phyloP scores from a whole-genome alignment of 2,888 invertebrate species.

The Apamea epomidion region DNA sequence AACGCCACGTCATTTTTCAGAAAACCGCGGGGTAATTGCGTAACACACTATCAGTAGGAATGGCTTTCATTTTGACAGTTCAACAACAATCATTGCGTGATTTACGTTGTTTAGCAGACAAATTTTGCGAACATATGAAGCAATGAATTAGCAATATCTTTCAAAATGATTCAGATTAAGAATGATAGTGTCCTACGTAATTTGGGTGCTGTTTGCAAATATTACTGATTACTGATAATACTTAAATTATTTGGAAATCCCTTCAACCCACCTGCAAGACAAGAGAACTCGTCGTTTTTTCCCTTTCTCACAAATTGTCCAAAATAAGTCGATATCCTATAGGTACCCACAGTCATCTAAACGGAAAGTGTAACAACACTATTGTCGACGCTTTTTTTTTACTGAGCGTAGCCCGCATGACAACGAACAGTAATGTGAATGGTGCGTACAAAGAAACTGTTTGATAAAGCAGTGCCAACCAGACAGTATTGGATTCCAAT shows the following conservation, averaged over 20 bases:
- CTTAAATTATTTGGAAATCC: background rate
- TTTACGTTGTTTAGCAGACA: too few species aligned
- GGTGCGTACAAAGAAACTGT: conserved; percentile 23
- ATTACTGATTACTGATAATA: background rate
- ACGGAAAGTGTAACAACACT: background rate
- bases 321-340: background rate
- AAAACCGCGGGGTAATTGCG: background rate
- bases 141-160: too few species aligned
- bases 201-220: background rate
- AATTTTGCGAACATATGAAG: too few species aligned
- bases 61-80: too few species aligned
- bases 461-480: background rate
- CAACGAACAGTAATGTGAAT: background rate
- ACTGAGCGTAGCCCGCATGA: conserved; percentile 21
- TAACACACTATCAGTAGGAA: too few species aligned
- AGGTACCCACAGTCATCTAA: background rate
- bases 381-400: background rate
- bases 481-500: background rate
- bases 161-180: too few species aligned
- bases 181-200: too few species aligned
- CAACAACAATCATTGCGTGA: too few species aligned
- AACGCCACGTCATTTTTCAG: background rate
- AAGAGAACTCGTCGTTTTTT: background rate
- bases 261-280: background rate
- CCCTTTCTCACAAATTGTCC: background rate